These are phyloP conservation scores for Actinia equina DNA, from an alignment of 64 coral and sea anemone genomes.

Conservation along the genomic window DNA sequence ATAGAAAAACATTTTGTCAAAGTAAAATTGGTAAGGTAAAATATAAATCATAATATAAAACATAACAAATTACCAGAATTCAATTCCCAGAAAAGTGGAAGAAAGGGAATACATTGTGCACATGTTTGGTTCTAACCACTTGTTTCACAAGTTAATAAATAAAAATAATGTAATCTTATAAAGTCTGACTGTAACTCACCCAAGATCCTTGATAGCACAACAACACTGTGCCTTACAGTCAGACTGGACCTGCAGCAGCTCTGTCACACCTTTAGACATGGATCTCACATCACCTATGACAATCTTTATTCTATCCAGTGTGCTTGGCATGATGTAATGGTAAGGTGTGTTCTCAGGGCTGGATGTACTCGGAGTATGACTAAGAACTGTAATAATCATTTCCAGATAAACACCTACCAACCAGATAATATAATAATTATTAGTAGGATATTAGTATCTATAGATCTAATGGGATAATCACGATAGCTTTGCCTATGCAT, in stretches of 20 bases:
- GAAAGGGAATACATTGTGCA: too few relatives aligned
- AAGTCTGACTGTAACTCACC: neutral
- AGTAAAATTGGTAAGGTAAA: too few relatives aligned
- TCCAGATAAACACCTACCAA: conserved; percentile 12
- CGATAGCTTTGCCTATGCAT: too few relatives aligned
- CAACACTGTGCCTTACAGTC: neutral
- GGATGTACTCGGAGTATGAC: neutral
- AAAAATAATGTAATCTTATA: too few relatives aligned
- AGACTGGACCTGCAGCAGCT: neutral
- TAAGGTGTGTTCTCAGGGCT: conserved; percentile 23
- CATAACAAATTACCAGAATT: too few relatives aligned
- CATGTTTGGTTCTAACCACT: too few relatives aligned
- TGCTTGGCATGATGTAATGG: conserved; percentile 38
- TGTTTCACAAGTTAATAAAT: too few relatives aligned
- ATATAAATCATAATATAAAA: too few relatives aligned
- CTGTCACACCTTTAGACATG: neutral
- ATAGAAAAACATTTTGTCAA: too few relatives aligned
- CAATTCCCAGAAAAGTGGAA: too few relatives aligned
- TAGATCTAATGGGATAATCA: too few relatives aligned
- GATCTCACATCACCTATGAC: conserved; percentile 43
- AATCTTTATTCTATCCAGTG: conserved; percentile 53
- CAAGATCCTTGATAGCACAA: conserved; percentile 35
- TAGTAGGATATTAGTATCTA: neutral
- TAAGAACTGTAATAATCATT: conserved; percentile 55
- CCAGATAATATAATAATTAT: neutral